Percentiles rank a stretch among this genome's conserved stretches.
Conservation (phyloP, 2,113 vertebrate genomes). For the Spea bombifrons region DNA sequence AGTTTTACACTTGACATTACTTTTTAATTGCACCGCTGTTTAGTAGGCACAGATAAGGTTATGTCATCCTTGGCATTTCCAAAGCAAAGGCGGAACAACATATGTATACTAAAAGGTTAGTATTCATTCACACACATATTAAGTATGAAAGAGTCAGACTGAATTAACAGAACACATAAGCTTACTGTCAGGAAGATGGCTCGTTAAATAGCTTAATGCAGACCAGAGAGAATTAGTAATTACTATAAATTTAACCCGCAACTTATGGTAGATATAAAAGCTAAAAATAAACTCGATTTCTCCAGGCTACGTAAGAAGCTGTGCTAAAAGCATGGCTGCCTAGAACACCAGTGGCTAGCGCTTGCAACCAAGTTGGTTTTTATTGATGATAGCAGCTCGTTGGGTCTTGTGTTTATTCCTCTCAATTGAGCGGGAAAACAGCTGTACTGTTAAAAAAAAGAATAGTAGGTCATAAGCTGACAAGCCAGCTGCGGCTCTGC, state of each 20-base stretch:
- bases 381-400: conserved; percentile 15
- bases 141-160: neutral
- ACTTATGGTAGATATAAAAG: conserved; percentile 23
- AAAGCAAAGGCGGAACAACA: no score
- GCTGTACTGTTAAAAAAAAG: neutral
- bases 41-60: neutral
- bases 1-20: neutral
- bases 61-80: neutral
- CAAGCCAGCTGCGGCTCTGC: conserved; percentile 2
- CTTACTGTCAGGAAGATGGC: conserved; percentile 1
- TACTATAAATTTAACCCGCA: conserved; percentile 21
- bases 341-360: conserved; percentile 16
- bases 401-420: conserved; percentile 23
- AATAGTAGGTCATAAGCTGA: conserved; percentile 25
- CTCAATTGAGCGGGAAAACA: conserved; percentile 2
- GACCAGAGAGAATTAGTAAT: conserved; percentile 23
- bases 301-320: conserved; percentile 4
- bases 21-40: neutral
- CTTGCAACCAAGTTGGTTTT: conserved; percentile 22
- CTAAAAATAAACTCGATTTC: conserved; percentile 33
- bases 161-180: conserved; percentile 11
- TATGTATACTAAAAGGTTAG: neutral
- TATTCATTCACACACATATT: neutral
- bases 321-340: conserved; percentile 14
- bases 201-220: conserved; percentile 20